phyloP scores from a whole-genome alignment of 2,888 invertebrate species.

The Mystacides longicornis region DNA sequence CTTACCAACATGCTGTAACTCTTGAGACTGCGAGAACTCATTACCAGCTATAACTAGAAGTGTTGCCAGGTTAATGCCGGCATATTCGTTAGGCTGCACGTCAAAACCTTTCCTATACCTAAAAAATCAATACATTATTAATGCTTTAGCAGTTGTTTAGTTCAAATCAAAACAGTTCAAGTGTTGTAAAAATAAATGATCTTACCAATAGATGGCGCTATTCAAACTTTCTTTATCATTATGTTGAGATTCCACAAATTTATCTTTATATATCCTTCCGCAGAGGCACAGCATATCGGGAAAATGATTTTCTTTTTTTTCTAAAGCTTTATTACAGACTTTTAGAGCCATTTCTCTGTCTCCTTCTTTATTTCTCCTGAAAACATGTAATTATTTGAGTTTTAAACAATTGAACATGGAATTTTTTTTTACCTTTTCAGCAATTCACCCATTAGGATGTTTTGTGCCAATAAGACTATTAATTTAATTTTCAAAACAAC shows the following conservation, averaged over 20 bases:
- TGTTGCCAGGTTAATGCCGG: conserved; percentile 97
- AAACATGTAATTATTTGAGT: no score
- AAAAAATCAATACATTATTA: conserved; percentile 18
- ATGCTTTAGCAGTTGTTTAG: no score
- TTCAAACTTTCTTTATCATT: conserved; percentile 79
- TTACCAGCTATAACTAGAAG: conserved; percentile 93
- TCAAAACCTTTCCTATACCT: conserved; percentile 92
- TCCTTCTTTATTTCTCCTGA: conserved; percentile 82
- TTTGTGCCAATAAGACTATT: no score
- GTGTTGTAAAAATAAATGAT: no score
- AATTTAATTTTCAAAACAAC: no score
- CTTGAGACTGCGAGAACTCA: conserved; percentile 86
- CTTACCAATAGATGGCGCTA: conserved; percentile 86
- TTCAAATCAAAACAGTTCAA: background rate
- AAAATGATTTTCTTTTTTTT: conserved; percentile 89
- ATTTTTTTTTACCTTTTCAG: no score
- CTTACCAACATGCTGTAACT: conserved; percentile 80
- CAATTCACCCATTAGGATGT: no score
- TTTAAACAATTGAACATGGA: no score
- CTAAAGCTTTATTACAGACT: conserved; percentile 85
- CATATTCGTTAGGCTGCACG: conserved; percentile 97
- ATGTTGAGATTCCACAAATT: conserved; percentile 94
- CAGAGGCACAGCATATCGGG: conserved; percentile 97
- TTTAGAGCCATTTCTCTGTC: conserved; percentile 90
- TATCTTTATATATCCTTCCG: conserved; percentile 95